phyloP scores from a whole-genome alignment of 2,113 vertebrate genomes.

The Varanus salvator region DNA sequence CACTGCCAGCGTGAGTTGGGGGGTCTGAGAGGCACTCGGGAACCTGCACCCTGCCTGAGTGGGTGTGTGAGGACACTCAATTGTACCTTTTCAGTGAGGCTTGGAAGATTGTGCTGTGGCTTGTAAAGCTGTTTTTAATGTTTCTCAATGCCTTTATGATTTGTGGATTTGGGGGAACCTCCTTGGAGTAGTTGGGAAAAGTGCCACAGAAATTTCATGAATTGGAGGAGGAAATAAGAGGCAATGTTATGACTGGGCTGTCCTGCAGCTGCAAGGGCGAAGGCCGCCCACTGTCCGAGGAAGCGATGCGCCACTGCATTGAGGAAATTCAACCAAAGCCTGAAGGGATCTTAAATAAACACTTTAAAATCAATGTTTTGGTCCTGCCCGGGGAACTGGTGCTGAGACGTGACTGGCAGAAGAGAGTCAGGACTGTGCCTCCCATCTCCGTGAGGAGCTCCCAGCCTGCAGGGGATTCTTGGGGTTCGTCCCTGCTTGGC shows the following conservation, averaged over 20 bases:
- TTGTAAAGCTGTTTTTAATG: too few species aligned
- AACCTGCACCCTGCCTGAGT: too few species aligned
- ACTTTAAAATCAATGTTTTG: conserved; percentile 9
- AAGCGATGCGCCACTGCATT: neutral
- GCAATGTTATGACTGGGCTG: neutral
- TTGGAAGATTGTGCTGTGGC: too few species aligned
- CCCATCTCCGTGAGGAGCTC: conserved; percentile 68
- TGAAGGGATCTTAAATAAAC: neutral
- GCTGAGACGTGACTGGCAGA: neutral
- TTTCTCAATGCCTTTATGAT: too few species aligned
- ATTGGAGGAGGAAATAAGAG: neutral
- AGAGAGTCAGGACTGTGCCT: neutral
- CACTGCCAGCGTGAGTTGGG: neutral
- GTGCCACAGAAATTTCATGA: too few species aligned
- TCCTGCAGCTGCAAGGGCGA: neutral
- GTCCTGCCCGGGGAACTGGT: conserved; percentile 29
- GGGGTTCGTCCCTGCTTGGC: conserved; percentile 52
- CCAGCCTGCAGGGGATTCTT: conserved; percentile 67
- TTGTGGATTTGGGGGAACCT: neutral
- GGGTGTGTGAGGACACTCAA: neutral
- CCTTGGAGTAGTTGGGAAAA: neutral
- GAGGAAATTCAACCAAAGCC: neutral
- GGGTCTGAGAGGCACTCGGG: too few species aligned
- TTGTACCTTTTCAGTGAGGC: neutral
- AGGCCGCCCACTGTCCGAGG: neutral